A percentile compares a stretch with the other conserved stretches of the same genome.
These are phyloP conservation scores for Anas platyrhynchos DNA, from an alignment of 2,113 vertebrate species.

Conservation along the genomic window DNA sequence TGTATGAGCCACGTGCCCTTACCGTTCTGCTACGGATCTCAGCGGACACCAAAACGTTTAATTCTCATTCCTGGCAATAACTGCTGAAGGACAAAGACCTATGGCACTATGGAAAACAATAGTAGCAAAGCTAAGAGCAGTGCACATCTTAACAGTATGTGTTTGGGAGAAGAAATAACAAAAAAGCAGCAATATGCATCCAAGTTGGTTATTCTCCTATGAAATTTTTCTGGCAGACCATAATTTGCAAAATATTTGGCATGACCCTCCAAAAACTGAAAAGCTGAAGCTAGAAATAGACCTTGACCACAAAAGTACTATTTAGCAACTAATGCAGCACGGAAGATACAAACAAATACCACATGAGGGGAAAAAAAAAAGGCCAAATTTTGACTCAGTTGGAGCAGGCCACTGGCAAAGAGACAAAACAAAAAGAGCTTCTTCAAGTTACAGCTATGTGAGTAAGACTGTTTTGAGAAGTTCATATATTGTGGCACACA, in stretches of 20 bases:
- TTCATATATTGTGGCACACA: too few relatives aligned
- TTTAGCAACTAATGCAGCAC: slow-evolving; percentile 38
- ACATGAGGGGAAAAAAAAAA: background rate
- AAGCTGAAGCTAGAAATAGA: slow-evolving; percentile 36
- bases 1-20: background rate
- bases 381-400: background rate
- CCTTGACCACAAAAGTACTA: slow-evolving; percentile 18
- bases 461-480: background rate
- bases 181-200: background rate
- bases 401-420: background rate
- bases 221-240: slow-evolving; percentile 19
- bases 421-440: background rate
- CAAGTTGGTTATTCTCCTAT: background rate
- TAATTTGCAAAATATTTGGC: slow-evolving; percentile 19
- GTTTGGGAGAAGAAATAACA: background rate
- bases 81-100: background rate
- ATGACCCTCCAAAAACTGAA: background rate
- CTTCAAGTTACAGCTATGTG: background rate
- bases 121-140: background rate
- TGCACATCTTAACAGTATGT: background rate
- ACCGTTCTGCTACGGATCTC: background rate
- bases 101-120: background rate
- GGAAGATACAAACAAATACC: slow-evolving; percentile 39
- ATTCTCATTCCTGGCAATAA: background rate
- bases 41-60: background rate